Base-by-base conservation (phyloP, 2,888 invertebrate genomes). In the Penaeus monodon region DNA sequence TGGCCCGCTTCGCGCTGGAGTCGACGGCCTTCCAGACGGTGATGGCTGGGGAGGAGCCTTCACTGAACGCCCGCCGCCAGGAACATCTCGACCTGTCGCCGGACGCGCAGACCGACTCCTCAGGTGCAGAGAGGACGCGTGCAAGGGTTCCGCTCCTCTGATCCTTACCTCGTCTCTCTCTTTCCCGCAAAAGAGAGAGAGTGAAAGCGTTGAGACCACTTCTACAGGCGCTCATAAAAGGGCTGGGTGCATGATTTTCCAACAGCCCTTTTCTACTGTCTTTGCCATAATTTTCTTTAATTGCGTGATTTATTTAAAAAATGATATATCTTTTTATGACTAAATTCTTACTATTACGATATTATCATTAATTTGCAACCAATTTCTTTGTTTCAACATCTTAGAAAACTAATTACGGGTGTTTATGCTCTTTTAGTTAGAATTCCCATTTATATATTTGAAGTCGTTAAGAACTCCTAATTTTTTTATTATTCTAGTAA, bases 41-140 rank as follows among this genome's bases (percentile, higher is more conserved):
- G 38, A 92, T 95, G 98, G 98, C 0, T 98, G 96, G 92, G 98
- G 98, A 0, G 97, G 96, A 0, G 96, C 97, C 0, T 96, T 97
- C 88, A 98, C 97, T 0, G 94, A 77, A 94, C 91, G 92, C 94
- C 94, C 10, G 93, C 94, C 3, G 95, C 95, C 0, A 94, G 96
- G 27, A 96, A 96, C 92, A 94, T 97, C 82, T 81, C 57, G 38
- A 57, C 57, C 85, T 90, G n/a, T 84, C 88, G 8, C 38, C 73
- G 3, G 73, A 66, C 10, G 81, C 84, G 17, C 90, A 88, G 82
- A 86, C 63, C 29, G 74, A n/a, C 86, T 90, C 8, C 81, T 90
- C 8, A 68, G 80, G 86, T 87, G 27, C 84, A 7, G 24, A 27
- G 38, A 27, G n/a, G 44, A 66, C 57, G 3, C 57, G 14, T 57